These are phyloP conservation scores for Aegotheles bennettii DNA, from an alignment of 2,113 vertebrate species.

Conservation along the genomic window DNA sequence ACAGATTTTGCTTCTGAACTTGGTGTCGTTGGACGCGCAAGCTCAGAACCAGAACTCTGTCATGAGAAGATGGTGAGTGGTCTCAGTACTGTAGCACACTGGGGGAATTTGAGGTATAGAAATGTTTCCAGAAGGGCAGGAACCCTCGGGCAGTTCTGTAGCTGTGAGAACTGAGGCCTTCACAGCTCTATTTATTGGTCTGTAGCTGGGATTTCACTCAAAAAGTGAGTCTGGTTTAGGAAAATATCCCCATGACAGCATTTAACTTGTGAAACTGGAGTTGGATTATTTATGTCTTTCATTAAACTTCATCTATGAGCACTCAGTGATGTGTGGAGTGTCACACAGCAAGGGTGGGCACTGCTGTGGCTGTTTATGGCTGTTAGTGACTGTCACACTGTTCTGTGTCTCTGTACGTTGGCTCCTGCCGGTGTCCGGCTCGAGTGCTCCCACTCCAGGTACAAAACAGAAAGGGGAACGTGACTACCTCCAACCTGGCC, in stretches of 20 bases:
- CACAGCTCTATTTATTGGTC: neutral
- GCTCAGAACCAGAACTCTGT: neutral
- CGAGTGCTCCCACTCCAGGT: too few species aligned
- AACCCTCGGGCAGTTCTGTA: too few species aligned
- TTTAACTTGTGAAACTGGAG: neutral
- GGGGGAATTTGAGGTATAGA: neutral
- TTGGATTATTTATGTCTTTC: neutral
- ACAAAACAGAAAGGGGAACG: too few species aligned
- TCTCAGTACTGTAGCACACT: neutral
- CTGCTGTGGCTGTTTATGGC: neutral
- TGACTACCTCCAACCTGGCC: too few species aligned
- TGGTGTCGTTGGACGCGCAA: neutral
- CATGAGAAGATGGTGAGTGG: neutral
- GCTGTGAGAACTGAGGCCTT: neutral
- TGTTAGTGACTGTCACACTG: neutral
- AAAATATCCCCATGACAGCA: neutral
- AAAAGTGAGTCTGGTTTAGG: neutral
- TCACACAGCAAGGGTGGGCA: neutral
- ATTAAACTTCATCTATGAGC: neutral
- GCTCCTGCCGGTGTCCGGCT: too few species aligned
- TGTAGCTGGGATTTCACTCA: neutral
- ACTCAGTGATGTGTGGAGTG: neutral
- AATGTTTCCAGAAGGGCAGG: neutral
- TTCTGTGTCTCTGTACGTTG: too few species aligned
- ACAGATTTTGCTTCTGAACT: neutral